Evolutionary conservation across 1,140 invertebrate genomes (phyloP), one percentile per base, ranked within the genome.

Genomic region (Coenobita brevimanus): DNA sequence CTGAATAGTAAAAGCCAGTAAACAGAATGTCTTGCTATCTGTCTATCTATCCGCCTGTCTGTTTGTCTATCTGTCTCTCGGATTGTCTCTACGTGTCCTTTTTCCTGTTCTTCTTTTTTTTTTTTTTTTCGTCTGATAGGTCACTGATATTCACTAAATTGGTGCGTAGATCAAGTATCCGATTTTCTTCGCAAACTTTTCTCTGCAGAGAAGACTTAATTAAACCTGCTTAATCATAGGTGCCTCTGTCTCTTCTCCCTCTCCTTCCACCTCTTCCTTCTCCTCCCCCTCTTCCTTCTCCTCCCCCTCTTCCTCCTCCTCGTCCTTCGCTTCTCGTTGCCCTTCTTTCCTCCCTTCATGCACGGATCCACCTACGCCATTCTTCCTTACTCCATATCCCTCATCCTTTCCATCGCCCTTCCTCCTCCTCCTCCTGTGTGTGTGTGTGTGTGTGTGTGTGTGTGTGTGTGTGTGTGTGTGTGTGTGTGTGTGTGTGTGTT

Each of bases 151-250:
- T 75, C 38, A 75, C 17, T 24, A 36, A 69, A 82, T 82, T 71
- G 80, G 80, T 82, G 69, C 80, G 69, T 82, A 71, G 60, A 82
- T 71, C 80, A 71, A 69, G 62, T 71, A 82, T 67, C 80, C 41
- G 62, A 71, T 71, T 82, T 82, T 82, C 64, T 71, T 50, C 24
- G n/a, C 17, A 13, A 27, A 62, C 21, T 24, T 73, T 57, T 83
- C 33, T 46, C 50, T 8, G 24, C 57, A 46, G 46, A 24, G 73
- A 38, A 41, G 73, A 43, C 73, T 76, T 76, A 76, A 76, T 76
- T 76, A 76, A 46, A 76, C 3, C 1, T 36, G 4, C 24, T 27
- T 2, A 69, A 6, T 36, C 64, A 67, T 67, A 24, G n/a, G 2
- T 1, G 2, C 24, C 24, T 24, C 2, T 0, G 17, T 69, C 27